phyloP scores from a whole-genome alignment of 1,140 invertebrate genomes.

The Diuraphis noxia region DNA sequence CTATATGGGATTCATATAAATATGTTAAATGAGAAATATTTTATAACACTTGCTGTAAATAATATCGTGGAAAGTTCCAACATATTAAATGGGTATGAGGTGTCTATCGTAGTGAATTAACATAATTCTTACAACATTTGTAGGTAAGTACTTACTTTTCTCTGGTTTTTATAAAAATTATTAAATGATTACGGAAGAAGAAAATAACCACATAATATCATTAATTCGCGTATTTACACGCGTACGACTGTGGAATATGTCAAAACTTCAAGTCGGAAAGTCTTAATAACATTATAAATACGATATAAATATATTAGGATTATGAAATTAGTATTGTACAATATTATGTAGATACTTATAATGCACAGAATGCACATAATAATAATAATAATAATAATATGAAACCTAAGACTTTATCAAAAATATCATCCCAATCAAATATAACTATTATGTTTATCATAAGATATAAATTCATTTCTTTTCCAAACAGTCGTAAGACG shows the following conservation, averaged over 20 bases:
- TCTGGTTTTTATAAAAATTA: not conserved
- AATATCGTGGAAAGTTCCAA: not conserved
- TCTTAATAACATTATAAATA: not conserved
- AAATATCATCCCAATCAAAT: not conserved
- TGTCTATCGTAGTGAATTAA: not conserved
- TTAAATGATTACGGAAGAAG: not conserved
- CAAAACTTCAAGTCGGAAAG: conserved; percentile 26
- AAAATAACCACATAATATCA: conserved; percentile 4
- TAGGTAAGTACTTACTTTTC: not conserved
- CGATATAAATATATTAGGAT: too few relatives aligned
- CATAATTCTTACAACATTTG: not conserved
- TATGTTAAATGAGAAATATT: not conserved
- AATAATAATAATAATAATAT: not conserved
- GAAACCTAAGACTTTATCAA: not conserved
- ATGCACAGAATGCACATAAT: not conserved
- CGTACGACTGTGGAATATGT: not conserved
- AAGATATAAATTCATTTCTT: not conserved
- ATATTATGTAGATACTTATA: not conserved
- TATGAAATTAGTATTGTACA: too few relatives aligned
- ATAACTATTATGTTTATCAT: not conserved
- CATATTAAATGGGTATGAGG: not conserved
- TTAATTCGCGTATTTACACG: too few relatives aligned
- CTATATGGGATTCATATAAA: not conserved
- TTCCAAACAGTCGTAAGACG: not conserved
- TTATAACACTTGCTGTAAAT: not conserved